Evolutionary conservation across 1,140 invertebrate species (phyloP), one percentile per base, ranked within the genome.

Genomic region (Microplitis mediator): DNA sequence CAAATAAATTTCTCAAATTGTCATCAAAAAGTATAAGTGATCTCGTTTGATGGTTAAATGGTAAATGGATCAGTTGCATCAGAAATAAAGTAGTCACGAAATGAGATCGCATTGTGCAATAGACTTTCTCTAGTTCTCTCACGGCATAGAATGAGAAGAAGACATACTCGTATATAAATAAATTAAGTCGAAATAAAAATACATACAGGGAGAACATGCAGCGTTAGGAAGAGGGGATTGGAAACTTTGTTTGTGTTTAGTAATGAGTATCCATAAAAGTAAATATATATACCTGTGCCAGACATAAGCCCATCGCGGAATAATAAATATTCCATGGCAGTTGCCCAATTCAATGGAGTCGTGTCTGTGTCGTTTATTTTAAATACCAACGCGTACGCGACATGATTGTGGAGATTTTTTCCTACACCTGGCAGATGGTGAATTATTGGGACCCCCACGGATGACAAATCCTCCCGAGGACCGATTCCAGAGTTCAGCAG

Each of bases 401-500:
- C 94, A 77, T 96, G 95, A 81, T 96, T 95, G 77, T 95, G 94
- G 0, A 98, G 89, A 86, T 97, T 97, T 73, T 91, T 90, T 0
- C 96, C 96, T 3, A 97, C 96, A 0, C 92, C 92, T 0, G 94
- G 95, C 5, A 97, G 88, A 78, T 94, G 87, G 72, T 94, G 93
- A 3, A 95, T 83, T 0, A 91, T 84, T 0, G 90, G 89, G 0
- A 95, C 89, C 23, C 91, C 91, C 0, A 89, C 86, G 60, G 89
- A 81, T 61, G 87, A 77, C 4, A 97, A 84, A 4, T 96, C 93
- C 0, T 92, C 90, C 14, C 89, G 90, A 4, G 94, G 93, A 2
- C 95, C 95, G 23, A 96, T 88, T 31, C 95, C 95, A 75, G 93
- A 95, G 9, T 95, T 89, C 50, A 97, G 86, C 0, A 97, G 88